A percentile compares a stretch with the other conserved stretches of the same genome.
phyloP scores from a whole-genome alignment of 1,140 invertebrate genomes.

The Phocides pigmalion region DNA sequence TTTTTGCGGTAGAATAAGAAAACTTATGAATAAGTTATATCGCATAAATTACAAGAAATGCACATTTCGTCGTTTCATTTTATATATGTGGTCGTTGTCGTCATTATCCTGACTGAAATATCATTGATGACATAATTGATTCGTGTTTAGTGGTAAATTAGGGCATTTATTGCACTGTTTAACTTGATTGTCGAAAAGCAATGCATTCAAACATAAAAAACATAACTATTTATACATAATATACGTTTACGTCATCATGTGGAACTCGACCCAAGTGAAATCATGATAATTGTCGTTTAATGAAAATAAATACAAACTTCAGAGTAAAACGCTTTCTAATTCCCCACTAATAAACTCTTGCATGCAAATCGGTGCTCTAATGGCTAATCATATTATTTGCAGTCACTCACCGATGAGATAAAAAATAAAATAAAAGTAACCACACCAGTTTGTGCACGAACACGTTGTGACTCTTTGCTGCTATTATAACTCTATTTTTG shows the following conservation, averaged over 20 bases:
- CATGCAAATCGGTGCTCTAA: constrained; percentile 1
- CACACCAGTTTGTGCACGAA: neutral
- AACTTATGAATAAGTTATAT: too few relatives aligned
- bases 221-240: too few relatives aligned
- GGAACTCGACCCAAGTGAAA: constrained; percentile 10
- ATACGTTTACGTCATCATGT: neutral
- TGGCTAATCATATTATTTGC: constrained; percentile 9
- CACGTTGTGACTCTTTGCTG: neutral
- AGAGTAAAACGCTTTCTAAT: constrained; percentile 21
- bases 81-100: too few relatives aligned
- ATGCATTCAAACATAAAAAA: too few relatives aligned
- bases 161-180: neutral
- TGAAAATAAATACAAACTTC: constrained; percentile 25
- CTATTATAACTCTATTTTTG: neutral
- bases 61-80: neutral
- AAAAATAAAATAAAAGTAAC: constrained; percentile 2
- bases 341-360: constrained; percentile 3
- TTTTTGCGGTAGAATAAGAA: too few relatives aligned
- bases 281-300: constrained; percentile 48
- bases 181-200: neutral
- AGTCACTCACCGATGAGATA: neutral
- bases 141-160: too few relatives aligned
- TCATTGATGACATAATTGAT: too few relatives aligned
- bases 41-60: neutral
- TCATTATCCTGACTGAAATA: neutral